phyloP scores from a whole-genome alignment of 1,140 invertebrate genomes.

The Diorhabda carinulata region DNA sequence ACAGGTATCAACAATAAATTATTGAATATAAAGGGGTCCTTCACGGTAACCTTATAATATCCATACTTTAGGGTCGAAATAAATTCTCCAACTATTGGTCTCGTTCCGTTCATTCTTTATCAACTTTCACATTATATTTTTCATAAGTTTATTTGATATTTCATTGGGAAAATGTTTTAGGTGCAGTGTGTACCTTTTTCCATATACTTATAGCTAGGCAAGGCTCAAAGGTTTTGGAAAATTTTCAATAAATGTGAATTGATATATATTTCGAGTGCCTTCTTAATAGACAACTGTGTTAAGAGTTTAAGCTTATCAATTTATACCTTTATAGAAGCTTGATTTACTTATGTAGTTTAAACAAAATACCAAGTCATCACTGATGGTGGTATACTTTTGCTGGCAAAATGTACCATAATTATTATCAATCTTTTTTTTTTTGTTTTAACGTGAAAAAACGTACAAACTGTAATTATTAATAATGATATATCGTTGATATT shows the following conservation, averaged over 20 bases:
- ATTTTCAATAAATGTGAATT: conserved; percentile 7
- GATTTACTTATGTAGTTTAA: conserved; percentile 4
- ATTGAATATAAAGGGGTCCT: too few species aligned
- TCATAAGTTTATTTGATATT: too few species aligned
- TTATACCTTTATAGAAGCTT: conserved; percentile 15
- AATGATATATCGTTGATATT: neutral
- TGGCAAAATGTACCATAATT: conserved; percentile 18
- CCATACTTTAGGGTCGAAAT: too few species aligned
- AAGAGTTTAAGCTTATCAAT: neutral
- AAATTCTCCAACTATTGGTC: too few species aligned
- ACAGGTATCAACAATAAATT: too few species aligned
- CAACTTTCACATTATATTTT: too few species aligned
- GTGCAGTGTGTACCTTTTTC: too few species aligned
- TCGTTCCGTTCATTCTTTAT: too few species aligned
- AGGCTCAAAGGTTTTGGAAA: neutral
- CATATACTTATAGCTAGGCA: too few species aligned
- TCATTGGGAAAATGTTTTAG: too few species aligned
- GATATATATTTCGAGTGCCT: conserved; percentile 12
- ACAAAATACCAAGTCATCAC: neutral
- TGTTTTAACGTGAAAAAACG: neutral
- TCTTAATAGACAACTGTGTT: conserved; percentile 11
- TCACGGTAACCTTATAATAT: too few species aligned
- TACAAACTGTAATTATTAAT: conserved; percentile 1
- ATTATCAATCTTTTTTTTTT: neutral
- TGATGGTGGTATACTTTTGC: conserved; percentile 9